These are phyloP conservation scores for Lophura nycthemera DNA, from an alignment of 2,113 vertebrate genomes.

Conservation along the genomic window DNA sequence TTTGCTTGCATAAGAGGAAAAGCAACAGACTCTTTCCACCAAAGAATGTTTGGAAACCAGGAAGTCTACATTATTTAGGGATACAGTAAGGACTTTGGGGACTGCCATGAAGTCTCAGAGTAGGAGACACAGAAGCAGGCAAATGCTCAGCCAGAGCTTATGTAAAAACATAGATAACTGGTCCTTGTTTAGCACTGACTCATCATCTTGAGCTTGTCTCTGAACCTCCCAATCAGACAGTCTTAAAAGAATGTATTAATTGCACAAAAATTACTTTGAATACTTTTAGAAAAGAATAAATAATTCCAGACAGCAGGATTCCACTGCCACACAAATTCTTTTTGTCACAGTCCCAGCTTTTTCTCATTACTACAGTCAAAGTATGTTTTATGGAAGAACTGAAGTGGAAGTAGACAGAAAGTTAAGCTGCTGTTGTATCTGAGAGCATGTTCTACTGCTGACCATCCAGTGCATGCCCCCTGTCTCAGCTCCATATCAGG, in stretches of 20 bases:
- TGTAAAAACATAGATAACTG: background rate
- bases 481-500: background rate
- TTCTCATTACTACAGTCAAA: background rate
- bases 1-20: background rate
- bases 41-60: background rate
- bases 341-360: rapidly evolving
- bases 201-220: background rate
- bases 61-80: background rate
- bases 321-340: background rate
- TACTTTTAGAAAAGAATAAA: background rate
- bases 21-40: background rate
- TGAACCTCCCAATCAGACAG: background rate
- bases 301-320: background rate
- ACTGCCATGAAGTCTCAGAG: background rate
- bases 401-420: background rate
- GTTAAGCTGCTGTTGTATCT: background rate
- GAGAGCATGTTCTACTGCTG: background rate
- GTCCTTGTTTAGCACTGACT: constrained; percentile 16
- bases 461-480: background rate
- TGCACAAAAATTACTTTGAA: background rate
- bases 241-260: constrained; percentile 24
- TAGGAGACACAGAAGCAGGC: background rate
- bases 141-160: constrained; percentile 4
- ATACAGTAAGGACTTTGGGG: background rate
- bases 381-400: background rate